Percentiles rank a stretch among this genome's conserved stretches.
These are phyloP conservation scores for Mionectes olivaceus DNA, from an alignment of 2,797 vertebrate species.

Conservation along the genomic window DNA sequence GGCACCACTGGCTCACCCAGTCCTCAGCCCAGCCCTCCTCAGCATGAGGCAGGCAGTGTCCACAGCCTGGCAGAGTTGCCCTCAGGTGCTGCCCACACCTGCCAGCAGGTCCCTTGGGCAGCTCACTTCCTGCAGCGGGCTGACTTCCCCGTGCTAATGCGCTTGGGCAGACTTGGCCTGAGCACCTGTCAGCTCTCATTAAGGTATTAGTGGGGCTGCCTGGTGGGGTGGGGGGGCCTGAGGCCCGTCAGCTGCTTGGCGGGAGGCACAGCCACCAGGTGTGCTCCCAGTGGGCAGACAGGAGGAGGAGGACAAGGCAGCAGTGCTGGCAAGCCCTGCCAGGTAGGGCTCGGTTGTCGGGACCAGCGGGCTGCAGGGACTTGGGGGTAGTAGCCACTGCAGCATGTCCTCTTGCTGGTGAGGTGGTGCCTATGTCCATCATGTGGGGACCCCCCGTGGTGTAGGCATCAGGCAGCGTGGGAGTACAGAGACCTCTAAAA, in stretches of 20 bases:
- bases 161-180: neutral
- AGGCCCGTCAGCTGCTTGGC: accelerated
- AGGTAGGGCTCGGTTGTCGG: neutral
- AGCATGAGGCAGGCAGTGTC: neutral
- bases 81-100: neutral
- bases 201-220: neutral
- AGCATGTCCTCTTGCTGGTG: accelerated
- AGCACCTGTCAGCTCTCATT: conserved; percentile 13
- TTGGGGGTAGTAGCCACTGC: neutral
- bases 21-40: neutral
- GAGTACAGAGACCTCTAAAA: neutral
- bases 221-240: accelerated
- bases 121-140: neutral
- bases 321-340: neutral
- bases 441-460: neutral
- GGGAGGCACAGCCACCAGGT: accelerated
- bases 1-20: accelerated
- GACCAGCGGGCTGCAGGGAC: neutral
- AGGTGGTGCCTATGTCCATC: accelerated
- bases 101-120: neutral
- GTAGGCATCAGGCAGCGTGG: accelerated
- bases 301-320: neutral
- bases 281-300: neutral
- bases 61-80: neutral
- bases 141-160: neutral